These are phyloP conservation scores for Leptestheria dahalacensis DNA, from an alignment of 1,140 invertebrate genomes.

Conservation along the genomic window DNA sequence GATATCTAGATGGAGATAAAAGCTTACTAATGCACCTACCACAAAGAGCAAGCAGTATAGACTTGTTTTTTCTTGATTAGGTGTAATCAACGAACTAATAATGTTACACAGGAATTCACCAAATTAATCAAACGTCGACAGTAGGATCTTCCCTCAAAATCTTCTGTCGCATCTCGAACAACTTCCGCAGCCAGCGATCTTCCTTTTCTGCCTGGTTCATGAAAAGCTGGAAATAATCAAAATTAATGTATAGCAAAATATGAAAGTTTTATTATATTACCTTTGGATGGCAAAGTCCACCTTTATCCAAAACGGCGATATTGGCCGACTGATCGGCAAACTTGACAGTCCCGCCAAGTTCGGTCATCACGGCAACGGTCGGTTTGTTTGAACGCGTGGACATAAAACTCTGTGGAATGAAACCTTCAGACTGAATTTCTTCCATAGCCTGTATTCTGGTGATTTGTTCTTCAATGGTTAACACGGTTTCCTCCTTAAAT, in stretches of 20 bases:
- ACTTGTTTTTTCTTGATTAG: too few species aligned
- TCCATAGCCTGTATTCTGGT: neutral
- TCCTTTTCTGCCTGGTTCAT: neutral
- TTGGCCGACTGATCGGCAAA: neutral
- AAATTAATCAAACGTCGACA: too few species aligned
- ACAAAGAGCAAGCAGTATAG: too few species aligned
- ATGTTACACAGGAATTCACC: too few species aligned
- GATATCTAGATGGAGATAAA: too few species aligned
- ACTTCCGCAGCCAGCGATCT: neutral
- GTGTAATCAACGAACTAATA: too few species aligned
- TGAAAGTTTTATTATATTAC: neutral
- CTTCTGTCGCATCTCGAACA: neutral
- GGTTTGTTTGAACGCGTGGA: neutral
- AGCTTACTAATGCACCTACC: too few species aligned
- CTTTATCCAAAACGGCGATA: neutral
- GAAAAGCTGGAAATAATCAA: neutral
- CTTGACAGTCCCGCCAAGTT: neutral
- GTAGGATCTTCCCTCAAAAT: neutral
- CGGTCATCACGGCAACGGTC: neutral
- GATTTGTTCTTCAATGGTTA: neutral
- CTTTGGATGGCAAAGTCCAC: neutral
- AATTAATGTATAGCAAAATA: neutral
- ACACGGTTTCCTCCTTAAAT: neutral
- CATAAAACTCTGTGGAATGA: neutral
- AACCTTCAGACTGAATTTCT: neutral